Conservation (phyloP, 2,888 invertebrate species). For the Himalopsyche anomala region DNA sequence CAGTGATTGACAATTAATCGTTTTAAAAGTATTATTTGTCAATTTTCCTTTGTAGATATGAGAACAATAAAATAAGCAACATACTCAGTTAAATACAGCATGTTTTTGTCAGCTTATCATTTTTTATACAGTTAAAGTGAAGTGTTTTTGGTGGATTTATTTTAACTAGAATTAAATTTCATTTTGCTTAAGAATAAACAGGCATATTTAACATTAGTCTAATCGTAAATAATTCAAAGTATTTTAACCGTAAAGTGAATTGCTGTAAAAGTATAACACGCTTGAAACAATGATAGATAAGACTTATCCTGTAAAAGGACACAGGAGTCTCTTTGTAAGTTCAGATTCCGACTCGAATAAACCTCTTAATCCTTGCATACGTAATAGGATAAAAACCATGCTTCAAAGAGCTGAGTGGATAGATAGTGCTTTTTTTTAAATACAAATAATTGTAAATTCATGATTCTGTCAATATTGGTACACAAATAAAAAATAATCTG, state of each 20-base stretch:
- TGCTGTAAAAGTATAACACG: background rate
- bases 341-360: constrained; percentile 53
- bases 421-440: background rate
- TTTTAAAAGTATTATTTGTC: background rate
- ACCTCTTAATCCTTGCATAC: constrained; percentile 60
- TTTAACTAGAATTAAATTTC: too few species aligned
- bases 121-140: background rate
- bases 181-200: too few species aligned
- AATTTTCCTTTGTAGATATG: too few species aligned
- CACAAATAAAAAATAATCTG: too few species aligned
- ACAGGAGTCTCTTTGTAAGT: constrained; percentile 48
- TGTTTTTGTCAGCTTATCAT: too few species aligned
- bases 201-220: constrained; percentile 25
- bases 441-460: background rate
- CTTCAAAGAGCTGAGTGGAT: constrained; percentile 40
- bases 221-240: constrained; percentile 58
- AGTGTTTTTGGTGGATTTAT: background rate
- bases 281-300: constrained; percentile 62
- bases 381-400: constrained; percentile 57
- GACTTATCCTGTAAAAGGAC: constrained; percentile 27
- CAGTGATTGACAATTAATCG: too few species aligned
- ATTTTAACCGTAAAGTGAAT: constrained; percentile 56
- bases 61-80: too few species aligned
- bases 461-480: too few species aligned
- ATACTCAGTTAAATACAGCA: too few species aligned